Evolutionary conservation across 2,888 invertebrate genomes (phyloP).

Genomic region (Drosophila meridiana): DNA sequence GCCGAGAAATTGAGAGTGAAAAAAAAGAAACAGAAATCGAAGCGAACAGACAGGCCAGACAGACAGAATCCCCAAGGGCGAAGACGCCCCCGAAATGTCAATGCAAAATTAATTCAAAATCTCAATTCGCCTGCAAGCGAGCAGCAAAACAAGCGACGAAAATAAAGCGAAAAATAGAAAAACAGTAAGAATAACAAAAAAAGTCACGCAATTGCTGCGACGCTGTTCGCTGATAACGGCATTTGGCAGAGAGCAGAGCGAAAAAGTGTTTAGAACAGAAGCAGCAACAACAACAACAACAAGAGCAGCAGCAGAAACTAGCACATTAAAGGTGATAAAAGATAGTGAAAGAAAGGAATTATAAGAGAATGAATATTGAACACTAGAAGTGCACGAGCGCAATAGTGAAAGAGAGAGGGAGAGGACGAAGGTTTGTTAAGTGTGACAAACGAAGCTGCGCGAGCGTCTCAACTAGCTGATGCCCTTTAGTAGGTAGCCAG

Average conservation of each 20-base stretch:
- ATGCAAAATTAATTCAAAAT: conserved; percentile 58
- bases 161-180: not conserved
- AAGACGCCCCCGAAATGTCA: conserved; percentile 45
- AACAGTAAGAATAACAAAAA: conserved; percentile 16
- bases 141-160: conserved; percentile 3
- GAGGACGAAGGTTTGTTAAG: conserved; percentile 2
- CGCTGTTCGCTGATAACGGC: conserved; percentile 35
- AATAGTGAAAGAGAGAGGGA: not conserved
- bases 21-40: not conserved
- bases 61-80: conserved; percentile 19
- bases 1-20: not conserved
- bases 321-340: conserved; percentile 38
- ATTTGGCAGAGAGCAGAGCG: not conserved
- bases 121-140: conserved; percentile 41
- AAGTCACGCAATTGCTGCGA: conserved; percentile 17
- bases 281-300: not conserved
- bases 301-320: conserved; percentile 3
- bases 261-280: conserved; percentile 6
- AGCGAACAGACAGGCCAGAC: not conserved
- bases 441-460: not conserved
- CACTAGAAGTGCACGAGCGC: not conserved
- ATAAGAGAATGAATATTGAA: not conserved
- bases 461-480: not conserved
- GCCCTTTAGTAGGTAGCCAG: not conserved
- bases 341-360: conserved; percentile 30